Conservation (phyloP, 2,888 invertebrate genomes). For the Cerastis leucographa region DNA sequence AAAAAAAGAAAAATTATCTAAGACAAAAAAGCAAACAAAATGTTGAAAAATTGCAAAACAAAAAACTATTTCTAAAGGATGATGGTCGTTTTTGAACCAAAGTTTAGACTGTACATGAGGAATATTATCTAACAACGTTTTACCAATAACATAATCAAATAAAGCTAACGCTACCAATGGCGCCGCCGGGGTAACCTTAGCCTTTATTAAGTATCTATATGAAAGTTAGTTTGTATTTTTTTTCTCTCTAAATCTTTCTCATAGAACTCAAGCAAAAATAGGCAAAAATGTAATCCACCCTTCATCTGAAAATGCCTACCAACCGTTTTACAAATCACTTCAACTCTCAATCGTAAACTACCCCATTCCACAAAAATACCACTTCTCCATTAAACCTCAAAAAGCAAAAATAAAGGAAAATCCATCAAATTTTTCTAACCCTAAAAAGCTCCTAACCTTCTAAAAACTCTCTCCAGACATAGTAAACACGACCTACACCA, state of each 20-base stretch:
- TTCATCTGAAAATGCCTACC: not conserved
- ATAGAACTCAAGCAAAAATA: not conserved
- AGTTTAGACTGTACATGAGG: not conserved
- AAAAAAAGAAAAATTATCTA: not conserved
- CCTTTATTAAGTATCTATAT: not conserved
- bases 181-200: not conserved
- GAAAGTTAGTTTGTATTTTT: not conserved
- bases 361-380: not conserved
- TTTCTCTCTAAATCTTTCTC: not conserved
- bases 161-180: not conserved
- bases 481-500: slow-evolving; percentile 78
- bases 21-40: not conserved
- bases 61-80: not conserved
- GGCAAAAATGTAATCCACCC: not conserved
- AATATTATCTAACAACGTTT: not conserved
- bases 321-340: too few relatives aligned
- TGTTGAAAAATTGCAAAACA: too few relatives aligned
- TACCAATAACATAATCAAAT: not conserved
- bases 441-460: slow-evolving; percentile 49
- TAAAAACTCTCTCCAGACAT: slow-evolving; percentile 62
- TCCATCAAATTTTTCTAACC: slow-evolving; percentile 30
- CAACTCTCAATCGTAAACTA: not conserved
- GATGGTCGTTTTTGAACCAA: not conserved
- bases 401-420: slow-evolving; percentile 5
- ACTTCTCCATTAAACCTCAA: not conserved